Evolutionary conservation across 2,113 vertebrate species (phyloP), one percentile per base, ranked within the genome.

Genomic region (Antechinus flavipes): DNA sequence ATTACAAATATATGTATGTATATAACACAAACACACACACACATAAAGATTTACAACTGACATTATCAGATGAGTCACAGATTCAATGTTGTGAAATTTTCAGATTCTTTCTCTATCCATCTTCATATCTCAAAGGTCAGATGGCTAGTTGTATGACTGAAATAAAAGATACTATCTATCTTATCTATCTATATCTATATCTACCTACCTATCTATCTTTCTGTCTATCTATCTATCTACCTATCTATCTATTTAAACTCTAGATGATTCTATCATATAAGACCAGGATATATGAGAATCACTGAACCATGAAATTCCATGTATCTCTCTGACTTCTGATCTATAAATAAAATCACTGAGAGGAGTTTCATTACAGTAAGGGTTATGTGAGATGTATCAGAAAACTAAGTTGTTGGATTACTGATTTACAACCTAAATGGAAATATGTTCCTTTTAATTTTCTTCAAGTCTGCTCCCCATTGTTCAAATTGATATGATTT

Each of bases 301-400:
- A 55, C 76, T 97, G 97, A 98, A 93, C 96, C 97, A 54, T 98
- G 92, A 97, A 96, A 98, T 98, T 97, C 94, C 97, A 56, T 96
- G 95, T 97, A 91, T 89, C 94, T 96, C 93, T 97, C 49, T 94
- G 94, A 93, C 95, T 98, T 55, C 61, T 98, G 89, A 97, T 98
- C 96, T 95, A 96, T 95, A 98, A 98, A 97, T 96, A 97, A 97
- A 97, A 98, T 98, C 91, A 95, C 97, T 56, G n/a, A 76, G 27
- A 2, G 22, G 50, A 95, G 10, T 97, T 97, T 97, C 94, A 94
- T 96, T 97, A 90, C 11, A 96, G 53, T 92, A 35, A 94, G 52
- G 96, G 46, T 54, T 91, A 46, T 49, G 92, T 97, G 47, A 94
- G 91, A 55, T 11, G 8, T 96, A 25, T 55, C 26, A 95, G 58